These are phyloP conservation scores for Lepidocolaptes lacrymiger DNA, from an alignment of 2,797 vertebrate species.

Conservation along the genomic window DNA sequence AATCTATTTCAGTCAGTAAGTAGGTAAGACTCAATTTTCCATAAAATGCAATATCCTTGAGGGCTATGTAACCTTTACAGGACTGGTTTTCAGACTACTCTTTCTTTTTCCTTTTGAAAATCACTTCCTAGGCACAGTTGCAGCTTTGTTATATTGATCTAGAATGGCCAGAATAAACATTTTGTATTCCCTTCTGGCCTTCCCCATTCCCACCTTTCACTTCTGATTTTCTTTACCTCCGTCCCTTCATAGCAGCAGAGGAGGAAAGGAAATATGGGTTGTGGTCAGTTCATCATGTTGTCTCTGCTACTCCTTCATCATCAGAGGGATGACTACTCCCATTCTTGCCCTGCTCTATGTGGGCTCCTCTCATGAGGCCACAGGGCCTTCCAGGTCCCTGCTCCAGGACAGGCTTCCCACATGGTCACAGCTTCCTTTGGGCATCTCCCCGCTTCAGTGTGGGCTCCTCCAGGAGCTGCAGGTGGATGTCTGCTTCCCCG, in stretches of 20 bases:
- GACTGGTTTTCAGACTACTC: background rate
- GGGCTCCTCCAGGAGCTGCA: too few species aligned
- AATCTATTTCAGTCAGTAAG: background rate
- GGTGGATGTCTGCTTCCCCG: too few species aligned
- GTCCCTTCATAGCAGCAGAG: too few species aligned
- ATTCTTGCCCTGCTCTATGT: background rate
- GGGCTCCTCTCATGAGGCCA: fast-evolving
- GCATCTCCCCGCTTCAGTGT: background rate
- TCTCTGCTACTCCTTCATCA: background rate
- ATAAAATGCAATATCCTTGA: background rate
- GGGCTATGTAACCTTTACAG: background rate
- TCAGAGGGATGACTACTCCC: fast-evolving
- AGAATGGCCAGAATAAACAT: background rate
- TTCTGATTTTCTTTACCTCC: background rate
- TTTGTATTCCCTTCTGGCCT: background rate
- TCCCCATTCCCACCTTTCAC: background rate
- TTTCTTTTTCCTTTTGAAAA: background rate
- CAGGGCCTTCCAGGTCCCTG: too few species aligned
- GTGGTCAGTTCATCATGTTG: fast-evolving
- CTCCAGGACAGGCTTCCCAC: fast-evolving
- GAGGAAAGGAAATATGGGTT: background rate
- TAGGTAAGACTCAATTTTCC: background rate
- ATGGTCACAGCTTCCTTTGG: background rate
- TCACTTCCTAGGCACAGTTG: background rate
- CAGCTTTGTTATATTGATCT: background rate